phyloP scores from a whole-genome alignment of 1,140 invertebrate genomes.

The Stegodyphus mimosarum region DNA sequence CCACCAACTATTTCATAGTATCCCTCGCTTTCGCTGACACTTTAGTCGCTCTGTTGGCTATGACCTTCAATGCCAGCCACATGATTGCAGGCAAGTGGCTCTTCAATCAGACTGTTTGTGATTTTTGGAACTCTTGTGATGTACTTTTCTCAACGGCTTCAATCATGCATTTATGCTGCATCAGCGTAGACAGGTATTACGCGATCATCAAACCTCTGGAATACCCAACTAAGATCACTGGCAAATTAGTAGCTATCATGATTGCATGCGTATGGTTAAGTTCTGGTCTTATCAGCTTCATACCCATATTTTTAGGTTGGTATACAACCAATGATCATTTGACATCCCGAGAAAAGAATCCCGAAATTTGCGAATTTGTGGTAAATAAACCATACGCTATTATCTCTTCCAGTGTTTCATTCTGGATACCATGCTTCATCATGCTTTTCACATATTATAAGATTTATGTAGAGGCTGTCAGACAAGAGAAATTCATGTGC shows the following conservation, averaged over 20 bases:
- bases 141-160: slow-evolving; percentile 95
- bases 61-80: slow-evolving; percentile 94
- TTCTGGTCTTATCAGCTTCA: slow-evolving; percentile 91
- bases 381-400: slow-evolving; percentile 92
- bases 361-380: slow-evolving; percentile 83
- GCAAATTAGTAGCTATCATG: slow-evolving; percentile 89
- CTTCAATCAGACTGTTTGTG: slow-evolving; percentile 88
- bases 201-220: slow-evolving; percentile 91
- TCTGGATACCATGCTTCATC: slow-evolving; percentile 96
- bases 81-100: slow-evolving; percentile 85
- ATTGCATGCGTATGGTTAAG: slow-evolving; percentile 90
- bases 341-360: slow-evolving; percentile 73
- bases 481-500: slow-evolving; percentile 91
- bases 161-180: slow-evolving; percentile 93
- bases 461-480: slow-evolving; percentile 90
- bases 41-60: slow-evolving; percentile 91
- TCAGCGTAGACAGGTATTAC: slow-evolving; percentile 91
- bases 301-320: slow-evolving; percentile 94
- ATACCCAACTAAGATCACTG: slow-evolving; percentile 90
- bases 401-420: slow-evolving; percentile 92
- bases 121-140: slow-evolving; percentile 95
- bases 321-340: slow-evolving; percentile 86
- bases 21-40: slow-evolving; percentile 87
- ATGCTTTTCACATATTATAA: slow-evolving; percentile 93
- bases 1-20: slow-evolving; percentile 95